Evolutionary conservation across 2,797 vertebrate species (phyloP), one percentile per base, ranked within the genome.

Genomic region (Discoglossus pictus): DNA sequence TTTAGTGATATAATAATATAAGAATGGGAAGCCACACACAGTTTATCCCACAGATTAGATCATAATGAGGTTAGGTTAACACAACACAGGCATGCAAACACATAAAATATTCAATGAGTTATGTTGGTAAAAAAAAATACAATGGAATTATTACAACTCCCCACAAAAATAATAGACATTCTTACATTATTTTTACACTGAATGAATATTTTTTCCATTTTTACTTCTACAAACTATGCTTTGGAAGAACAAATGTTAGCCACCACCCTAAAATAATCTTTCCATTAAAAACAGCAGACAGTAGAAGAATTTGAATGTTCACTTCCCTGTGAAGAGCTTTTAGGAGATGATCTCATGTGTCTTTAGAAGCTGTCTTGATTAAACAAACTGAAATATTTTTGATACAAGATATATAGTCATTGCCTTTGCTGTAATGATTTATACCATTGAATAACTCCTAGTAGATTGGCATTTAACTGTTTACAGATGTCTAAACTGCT

Each of bases 1-100:
- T 43, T 53, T 66, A 50, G 21, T 50, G 61, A 61, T 52, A n/a
- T n/a, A n/a, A n/a, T n/a, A n/a, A n/a, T n/a, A n/a, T 59, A 51
- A 46, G 65, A 71, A 27, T 38, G 42, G 53, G 34, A 58, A 47
- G 68, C 21, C 31, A 11, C 40, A 4, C 47, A 62, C 65, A 62
- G 71, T 9, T 42, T 39, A 34, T n/a, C 47, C 51, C 38, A 31
- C 44, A 68, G 63, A 74, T 55, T 7, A 54, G 63, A 63, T 75
- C 58, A 75, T 55, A 48, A 68, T 60, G 55, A 74, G 63, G 72
- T 72, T 46, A 47, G 73, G 27, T 75, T 72, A 75, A 72, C 75
- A 76, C 74, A 38, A 68, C 61, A 54, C 16, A 50, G 36, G 51
- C 54, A 52, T 16, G 18, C 59, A 61, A 54, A 15, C 44, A 50